Conservation (phyloP, 1,140 invertebrate species). For the Sitodiplosis mosellana region DNA sequence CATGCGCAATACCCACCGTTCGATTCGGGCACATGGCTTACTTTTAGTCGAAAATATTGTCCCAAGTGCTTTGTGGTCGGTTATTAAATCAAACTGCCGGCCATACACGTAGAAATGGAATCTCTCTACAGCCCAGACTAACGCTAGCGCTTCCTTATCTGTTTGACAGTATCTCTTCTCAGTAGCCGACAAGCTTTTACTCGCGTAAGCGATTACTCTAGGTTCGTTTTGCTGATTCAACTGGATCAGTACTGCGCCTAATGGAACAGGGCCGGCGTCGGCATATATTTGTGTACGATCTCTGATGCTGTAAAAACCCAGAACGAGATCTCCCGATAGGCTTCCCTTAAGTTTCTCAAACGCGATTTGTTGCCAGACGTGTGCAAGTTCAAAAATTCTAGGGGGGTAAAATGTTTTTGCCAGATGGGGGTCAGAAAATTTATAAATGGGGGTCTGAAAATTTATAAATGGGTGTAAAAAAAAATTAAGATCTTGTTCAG, state of each 20-base stretch:
- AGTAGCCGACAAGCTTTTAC: slow-evolving; percentile 14
- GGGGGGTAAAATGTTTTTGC: no score
- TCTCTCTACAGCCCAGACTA: slow-evolving; percentile 16
- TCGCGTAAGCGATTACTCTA: slow-evolving; percentile 4
- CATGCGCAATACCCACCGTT: slow-evolving; percentile 12
- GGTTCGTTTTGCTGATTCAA: neutral
- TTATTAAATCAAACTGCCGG: slow-evolving; percentile 16
- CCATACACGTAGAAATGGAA: slow-evolving; percentile 14
- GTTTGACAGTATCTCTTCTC: slow-evolving; percentile 23
- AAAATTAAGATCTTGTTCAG: no score
- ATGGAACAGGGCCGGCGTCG: slow-evolving; percentile 25
- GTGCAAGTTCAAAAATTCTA: no score
- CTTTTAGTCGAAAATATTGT: slow-evolving; percentile 7
- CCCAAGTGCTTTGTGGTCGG: slow-evolving; percentile 17
- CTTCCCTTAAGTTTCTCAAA: slow-evolving; percentile 8
- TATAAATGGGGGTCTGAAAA: no score
- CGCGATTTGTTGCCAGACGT: no score
- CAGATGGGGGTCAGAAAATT: no score
- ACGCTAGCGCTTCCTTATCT: slow-evolving; percentile 19
- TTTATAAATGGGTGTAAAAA: no score
- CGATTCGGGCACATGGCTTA: slow-evolving; percentile 10
- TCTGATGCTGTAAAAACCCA: slow-evolving; percentile 12
- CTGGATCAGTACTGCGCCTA: slow-evolving; percentile 10
- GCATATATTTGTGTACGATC: slow-evolving; percentile 19
- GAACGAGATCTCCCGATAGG: slow-evolving; percentile 2